Evolutionary conservation across 2,888 invertebrate genomes (phyloP).

Genomic region (Drosophila algonquin): DNA sequence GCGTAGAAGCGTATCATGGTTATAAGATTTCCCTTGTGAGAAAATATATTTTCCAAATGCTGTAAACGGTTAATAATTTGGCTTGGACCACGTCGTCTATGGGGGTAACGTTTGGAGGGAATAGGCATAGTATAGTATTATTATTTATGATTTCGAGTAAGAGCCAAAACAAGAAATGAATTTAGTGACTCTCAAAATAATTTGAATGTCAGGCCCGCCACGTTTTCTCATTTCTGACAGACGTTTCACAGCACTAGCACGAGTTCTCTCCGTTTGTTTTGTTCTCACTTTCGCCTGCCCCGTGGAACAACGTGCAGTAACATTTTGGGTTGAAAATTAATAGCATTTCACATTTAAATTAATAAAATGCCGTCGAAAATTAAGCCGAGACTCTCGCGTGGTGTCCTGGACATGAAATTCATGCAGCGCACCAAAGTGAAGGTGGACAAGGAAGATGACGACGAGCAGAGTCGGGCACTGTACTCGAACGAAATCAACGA

Average conservation of each 20-base stretch:
- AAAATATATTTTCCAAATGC: background rate
- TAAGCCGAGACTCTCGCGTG: slow-evolving; percentile 87
- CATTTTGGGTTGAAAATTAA: background rate
- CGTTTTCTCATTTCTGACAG: background rate
- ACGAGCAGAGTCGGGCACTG: slow-evolving; percentile 87
- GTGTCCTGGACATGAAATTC: slow-evolving; percentile 92
- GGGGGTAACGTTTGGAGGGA: background rate
- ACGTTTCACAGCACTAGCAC: slow-evolving; percentile 29
- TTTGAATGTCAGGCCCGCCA: slow-evolving; percentile 17
- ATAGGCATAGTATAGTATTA: background rate
- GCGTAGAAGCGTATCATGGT: slow-evolving; percentile 35
- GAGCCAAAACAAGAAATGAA: background rate
- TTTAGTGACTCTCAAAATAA: background rate
- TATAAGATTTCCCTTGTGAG: slow-evolving; percentile 13
- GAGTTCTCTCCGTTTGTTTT: slow-evolving; percentile 51
- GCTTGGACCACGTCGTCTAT: background rate
- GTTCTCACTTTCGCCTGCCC: slow-evolving; percentile 35
- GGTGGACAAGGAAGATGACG: slow-evolving; percentile 87
- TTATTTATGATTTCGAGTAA: slow-evolving; percentile 1
- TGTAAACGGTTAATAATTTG: background rate
- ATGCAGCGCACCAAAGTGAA: slow-evolving; percentile 90
- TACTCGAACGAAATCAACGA: slow-evolving; percentile 90
- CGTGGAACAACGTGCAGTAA: slow-evolving; percentile 53
- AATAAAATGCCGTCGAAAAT: slow-evolving; percentile 71
- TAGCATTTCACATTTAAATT: background rate